Base-by-base conservation (phyloP, 92 coral and sea anemone species). In the Parazoanthus swiftii region DNA sequence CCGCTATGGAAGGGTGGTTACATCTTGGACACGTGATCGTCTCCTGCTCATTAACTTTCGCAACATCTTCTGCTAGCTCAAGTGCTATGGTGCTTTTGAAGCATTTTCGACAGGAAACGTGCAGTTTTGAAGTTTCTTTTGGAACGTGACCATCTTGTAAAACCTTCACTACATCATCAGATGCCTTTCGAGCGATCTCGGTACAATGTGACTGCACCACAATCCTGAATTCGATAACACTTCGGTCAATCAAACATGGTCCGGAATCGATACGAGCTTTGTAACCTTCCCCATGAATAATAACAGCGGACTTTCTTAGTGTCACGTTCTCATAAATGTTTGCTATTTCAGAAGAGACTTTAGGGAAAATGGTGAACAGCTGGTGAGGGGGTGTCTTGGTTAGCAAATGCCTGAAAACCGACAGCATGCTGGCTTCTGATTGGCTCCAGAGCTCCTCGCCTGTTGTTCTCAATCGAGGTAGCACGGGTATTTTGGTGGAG, bases 231-330 rank as follows among this genome's bases (percentile, higher is more conserved):
- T 93, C 94, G 51, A 89, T 50, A 10, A 84, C 77, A 80, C 81
- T 71, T 42, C 81, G 86, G 89, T 91, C 88, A 72, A 88, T 58
- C 74, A 85, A 82, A 77, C 91, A 93, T 21, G 96, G 96, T 20
- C 94, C 96, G 25, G 81, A 73, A 48, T 93, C 96, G 51, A 93
- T 81, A 23, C 96, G 94, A 23, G 42, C 86, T 71, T 91, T 86
- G 37, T 70, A 91, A 1, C 56, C 81, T 39, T 89, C 89, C 71
- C 80, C 86, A 77, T 88, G 89, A 77, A 91, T 59, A 29, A 93
- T 92, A 37, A 88, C 33, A 29, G 33, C 33, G 33, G 33, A 29
- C 33, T 29, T 29, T 29, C 33, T 29, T 29, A 29, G 33, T 29
- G 33, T 29, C 33, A 29, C 91, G 18, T 50, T 82, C 13, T 42